Evolutionary conservation across 2,888 invertebrate genomes (phyloP).

Genomic region (Chaitophorus viminalis): DNA sequence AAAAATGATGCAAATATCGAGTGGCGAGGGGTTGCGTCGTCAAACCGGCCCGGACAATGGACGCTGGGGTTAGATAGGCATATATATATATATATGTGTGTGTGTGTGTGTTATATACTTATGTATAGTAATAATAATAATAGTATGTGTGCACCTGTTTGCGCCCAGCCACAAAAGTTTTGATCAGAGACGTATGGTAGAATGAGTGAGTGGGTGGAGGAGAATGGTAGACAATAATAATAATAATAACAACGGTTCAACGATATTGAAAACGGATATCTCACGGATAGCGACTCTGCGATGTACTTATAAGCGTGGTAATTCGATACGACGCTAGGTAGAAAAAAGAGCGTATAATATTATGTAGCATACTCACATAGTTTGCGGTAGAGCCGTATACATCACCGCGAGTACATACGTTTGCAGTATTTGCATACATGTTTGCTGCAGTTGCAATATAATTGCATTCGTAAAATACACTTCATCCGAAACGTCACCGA

Average conservation of each 20-base stretch:
- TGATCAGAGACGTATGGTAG: conserved; percentile 19
- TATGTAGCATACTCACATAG: too few species aligned
- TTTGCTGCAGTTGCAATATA: neutral
- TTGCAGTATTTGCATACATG: too few species aligned
- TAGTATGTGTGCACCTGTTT: conserved; percentile 34
- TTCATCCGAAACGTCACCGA: neutral
- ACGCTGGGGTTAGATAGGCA: neutral
- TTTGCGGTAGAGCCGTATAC: too few species aligned
- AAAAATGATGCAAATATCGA: conserved; percentile 49
- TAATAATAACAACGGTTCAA: neutral
- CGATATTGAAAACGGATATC: neutral
- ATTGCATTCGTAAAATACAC: neutral
- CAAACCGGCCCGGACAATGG: conserved; percentile 28
- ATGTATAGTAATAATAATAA: too few species aligned
- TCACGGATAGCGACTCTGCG: neutral
- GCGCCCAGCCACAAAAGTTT: conserved; percentile 31
- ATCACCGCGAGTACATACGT: too few species aligned
- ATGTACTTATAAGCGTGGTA: too few species aligned
- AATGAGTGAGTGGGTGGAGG: neutral
- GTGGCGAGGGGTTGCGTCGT: neutral
- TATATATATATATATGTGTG: neutral
- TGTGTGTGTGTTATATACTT: too few species aligned
- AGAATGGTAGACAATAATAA: conserved; percentile 4
- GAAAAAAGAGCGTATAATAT: too few species aligned
- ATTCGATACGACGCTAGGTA: too few species aligned